Evolutionary conservation across 2,113 vertebrate genomes (phyloP).

Genomic region (Carettochelys insculpta): DNA sequence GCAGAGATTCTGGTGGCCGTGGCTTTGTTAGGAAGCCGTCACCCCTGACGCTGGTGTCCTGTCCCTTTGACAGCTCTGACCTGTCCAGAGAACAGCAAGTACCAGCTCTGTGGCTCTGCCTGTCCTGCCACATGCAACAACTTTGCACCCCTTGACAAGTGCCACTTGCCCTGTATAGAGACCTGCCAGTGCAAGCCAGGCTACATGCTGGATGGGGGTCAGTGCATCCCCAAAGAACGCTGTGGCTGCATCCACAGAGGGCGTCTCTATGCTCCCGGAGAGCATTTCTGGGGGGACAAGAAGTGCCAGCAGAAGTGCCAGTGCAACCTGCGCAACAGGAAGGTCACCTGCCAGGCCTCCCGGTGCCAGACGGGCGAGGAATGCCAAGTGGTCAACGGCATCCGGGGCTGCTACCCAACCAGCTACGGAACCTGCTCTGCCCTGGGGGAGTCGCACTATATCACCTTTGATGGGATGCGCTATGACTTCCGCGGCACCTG

Average conservation of each 20-base stretch:
- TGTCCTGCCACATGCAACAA: conserved; percentile 71
- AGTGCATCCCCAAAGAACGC: conserved; percentile 51
- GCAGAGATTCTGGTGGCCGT: conserved; percentile 59
- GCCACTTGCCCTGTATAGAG: conserved; percentile 54
- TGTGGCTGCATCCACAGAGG: conserved; percentile 75
- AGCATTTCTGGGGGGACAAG: conserved; percentile 73
- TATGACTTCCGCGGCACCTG: conserved; percentile 77
- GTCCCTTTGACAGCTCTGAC: conserved; percentile 70
- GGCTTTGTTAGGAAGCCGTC: conserved; percentile 60
- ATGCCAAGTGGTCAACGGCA: conserved; percentile 59
- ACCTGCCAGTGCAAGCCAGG: conserved; percentile 71
- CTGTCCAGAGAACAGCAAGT: conserved; percentile 72
- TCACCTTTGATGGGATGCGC: conserved; percentile 66
- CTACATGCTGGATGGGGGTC: conserved; percentile 64
- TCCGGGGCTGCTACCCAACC: conserved; percentile 54
- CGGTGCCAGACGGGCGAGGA: conserved; percentile 55
- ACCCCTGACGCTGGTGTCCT: conserved; percentile 63
- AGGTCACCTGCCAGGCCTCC: conserved; percentile 61
- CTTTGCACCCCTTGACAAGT: conserved; percentile 38
- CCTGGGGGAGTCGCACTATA: conserved; percentile 72
- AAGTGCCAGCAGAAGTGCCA: conserved; percentile 56
- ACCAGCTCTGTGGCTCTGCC: conserved; percentile 67
- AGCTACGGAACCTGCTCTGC: conserved; percentile 59
- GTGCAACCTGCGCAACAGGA: conserved; percentile 53
- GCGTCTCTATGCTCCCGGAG: conserved; percentile 64